phyloP scores from a whole-genome alignment of 2,888 invertebrate species.

The Rhingia campestris region DNA sequence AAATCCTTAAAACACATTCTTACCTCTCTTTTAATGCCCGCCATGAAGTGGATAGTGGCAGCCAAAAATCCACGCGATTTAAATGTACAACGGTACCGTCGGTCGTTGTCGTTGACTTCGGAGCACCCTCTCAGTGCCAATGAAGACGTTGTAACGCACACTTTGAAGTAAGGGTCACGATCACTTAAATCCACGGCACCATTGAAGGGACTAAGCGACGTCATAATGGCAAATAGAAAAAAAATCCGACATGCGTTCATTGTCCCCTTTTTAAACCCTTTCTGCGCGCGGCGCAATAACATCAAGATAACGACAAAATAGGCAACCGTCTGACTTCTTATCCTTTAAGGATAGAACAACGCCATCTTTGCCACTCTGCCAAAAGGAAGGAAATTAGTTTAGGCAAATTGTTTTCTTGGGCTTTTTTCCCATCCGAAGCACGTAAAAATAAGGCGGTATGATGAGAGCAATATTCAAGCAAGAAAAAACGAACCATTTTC shows the following conservation, averaged over 20 bases:
- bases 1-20: conserved; percentile 63
- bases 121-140: not conserved
- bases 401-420: conserved; percentile 80
- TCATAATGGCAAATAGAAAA: conserved; percentile 51
- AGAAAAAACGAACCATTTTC: conserved; percentile 36
- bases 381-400: conserved; percentile 80
- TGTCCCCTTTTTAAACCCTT: conserved; percentile 42
- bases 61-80: conserved; percentile 54
- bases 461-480: conserved; percentile 14
- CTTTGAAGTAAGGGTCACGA: conserved; percentile 21
- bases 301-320: conserved; percentile 62
- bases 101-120: conserved; percentile 55
- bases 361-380: conserved; percentile 25
- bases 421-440: conserved; percentile 54
- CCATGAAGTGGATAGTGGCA: conserved; percentile 25
- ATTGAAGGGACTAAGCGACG: conserved; percentile 37
- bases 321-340: conserved; percentile 30
- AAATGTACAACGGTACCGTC: conserved; percentile 50
- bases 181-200: conserved; percentile 41
- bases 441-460: conserved; percentile 43
- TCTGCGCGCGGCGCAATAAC: conserved; percentile 48
- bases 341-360: conserved; percentile 9
- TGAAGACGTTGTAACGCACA: not conserved
- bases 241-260: conserved; percentile 28
- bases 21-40: conserved; percentile 35